A percentile compares a stretch with the other conserved stretches of the same genome.
phyloP scores from a whole-genome alignment of 1,140 invertebrate genomes.

The Zaprionus nigranus region DNA sequence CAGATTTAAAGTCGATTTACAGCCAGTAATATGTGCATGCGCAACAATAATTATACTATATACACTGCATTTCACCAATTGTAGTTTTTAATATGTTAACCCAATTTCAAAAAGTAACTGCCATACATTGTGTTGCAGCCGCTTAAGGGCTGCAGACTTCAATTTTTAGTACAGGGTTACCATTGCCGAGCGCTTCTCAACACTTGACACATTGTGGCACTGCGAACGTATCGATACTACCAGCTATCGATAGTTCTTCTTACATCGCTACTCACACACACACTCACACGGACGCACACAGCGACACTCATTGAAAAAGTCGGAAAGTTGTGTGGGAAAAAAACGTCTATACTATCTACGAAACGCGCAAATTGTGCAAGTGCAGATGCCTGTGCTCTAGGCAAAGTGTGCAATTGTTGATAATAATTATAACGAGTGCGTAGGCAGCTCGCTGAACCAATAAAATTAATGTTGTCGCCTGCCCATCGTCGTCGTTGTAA shows the following conservation, averaged over 20 bases:
- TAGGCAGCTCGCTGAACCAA: conserved; percentile 44
- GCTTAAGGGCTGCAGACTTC: conserved; percentile 2
- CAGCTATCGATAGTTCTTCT: conserved; percentile 32
- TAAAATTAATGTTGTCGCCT: conserved; percentile 49
- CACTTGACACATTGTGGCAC: conserved; percentile 18
- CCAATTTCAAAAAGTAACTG: conserved; percentile 33
- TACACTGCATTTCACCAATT: conserved; percentile 37
- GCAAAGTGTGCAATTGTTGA: conserved; percentile 45
- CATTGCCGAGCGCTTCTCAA: neutral
- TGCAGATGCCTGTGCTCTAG: conserved; percentile 46
- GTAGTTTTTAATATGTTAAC: conserved; percentile 19
- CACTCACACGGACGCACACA: conserved; percentile 37
- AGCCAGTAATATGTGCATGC: conserved; percentile 15
- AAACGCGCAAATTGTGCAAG: conserved; percentile 58
- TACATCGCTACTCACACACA: conserved; percentile 46
- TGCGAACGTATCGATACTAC: conserved; percentile 22
- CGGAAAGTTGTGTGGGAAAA: conserved; percentile 72
- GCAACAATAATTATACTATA: conserved; percentile 24
- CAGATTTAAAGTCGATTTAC: conserved; percentile 31
- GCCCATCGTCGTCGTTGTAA: conserved; percentile 33
- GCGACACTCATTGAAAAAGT: conserved; percentile 70
- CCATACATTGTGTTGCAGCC: neutral
- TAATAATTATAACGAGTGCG: conserved; percentile 34
- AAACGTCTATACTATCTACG: conserved; percentile 54
- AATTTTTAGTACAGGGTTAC: neutral